Evolutionary conservation across 2,797 vertebrate species (phyloP), one percentile per base, ranked within the genome.

Genomic region (Threskiornis aethiopicus): DNA sequence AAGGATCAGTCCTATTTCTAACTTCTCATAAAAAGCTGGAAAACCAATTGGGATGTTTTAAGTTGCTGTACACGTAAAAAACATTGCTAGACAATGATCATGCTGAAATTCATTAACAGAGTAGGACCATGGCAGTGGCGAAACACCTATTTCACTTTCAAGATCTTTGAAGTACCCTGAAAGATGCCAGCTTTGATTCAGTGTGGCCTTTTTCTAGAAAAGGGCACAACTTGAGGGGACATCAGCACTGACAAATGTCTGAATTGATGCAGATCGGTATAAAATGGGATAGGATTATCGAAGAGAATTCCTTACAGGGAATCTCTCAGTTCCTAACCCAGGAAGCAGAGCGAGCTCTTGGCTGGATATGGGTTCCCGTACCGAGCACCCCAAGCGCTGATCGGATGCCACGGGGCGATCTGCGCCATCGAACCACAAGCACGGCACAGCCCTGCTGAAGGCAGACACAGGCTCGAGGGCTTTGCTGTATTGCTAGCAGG

Each of bases 251-350:
- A 33, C 15, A 4, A 28, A 20, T 0, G 2, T 16, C 92, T 20
- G 2, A 1, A 4, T 5, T 2, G 65, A 3, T 5, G 77, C 37
- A 4, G 55, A 10, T 2, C 18, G 1, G 72, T 7, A 4, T 5
- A 6, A 44, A 59, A 19, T 3, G 44, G 29, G 64, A 12, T 0
- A 33, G 70, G 72, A 24, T 11, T 3, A 39, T 6, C 21, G 13
- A 37, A 22, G 47, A 73, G 69, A 31, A 67, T 4, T 44, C 26
- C 1, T 24, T 9, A 9, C 2, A 11, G 37, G 28, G 65, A 12
- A 42, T 5, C n/a, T 21, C 79, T n/a, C 15, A 0, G 37, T 21
- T 79, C 88, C 93, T 9, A 3, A 14, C 5, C 18, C 21, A 4
- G 84, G 85, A 8, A 39, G 65, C 42, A 31, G 37, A 69, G 71